Evolutionary conservation across 2,797 vertebrate species (phyloP).

Genomic region (Pithecia hirsuta): DNA sequence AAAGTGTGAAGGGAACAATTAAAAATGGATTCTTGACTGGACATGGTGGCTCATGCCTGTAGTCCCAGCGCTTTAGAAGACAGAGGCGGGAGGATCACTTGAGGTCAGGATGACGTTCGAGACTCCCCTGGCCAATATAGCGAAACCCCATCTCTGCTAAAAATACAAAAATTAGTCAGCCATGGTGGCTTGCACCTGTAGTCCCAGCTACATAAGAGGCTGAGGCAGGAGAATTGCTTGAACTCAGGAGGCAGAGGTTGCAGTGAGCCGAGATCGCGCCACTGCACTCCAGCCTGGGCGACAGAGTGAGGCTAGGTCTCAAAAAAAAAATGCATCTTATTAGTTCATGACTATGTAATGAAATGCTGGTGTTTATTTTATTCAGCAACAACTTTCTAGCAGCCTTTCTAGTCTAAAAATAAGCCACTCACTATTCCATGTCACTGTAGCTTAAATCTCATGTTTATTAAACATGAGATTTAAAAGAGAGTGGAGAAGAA

Average conservation of each 20-base stretch:
- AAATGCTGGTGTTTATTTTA: conserved; percentile 35
- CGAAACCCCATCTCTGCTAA: not conserved
- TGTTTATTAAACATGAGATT: not conserved
- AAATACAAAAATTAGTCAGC: not conserved
- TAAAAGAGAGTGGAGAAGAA: not conserved
- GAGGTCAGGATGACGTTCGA: not conserved
- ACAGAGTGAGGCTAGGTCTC: not conserved
- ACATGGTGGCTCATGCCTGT: not conserved
- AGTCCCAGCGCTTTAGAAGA: not conserved
- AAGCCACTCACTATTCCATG: not conserved
- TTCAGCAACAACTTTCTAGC: not conserved
- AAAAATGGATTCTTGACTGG: conserved; percentile 23
- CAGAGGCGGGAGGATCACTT: not conserved
- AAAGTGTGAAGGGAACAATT: conserved; percentile 54
- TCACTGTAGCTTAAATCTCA: not conserved
- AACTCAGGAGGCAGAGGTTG: not conserved
- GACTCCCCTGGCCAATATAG: not conserved
- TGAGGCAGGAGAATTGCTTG: not conserved
- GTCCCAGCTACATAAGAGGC: not conserved
- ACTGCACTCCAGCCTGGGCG: not conserved
- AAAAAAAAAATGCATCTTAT: not conserved
- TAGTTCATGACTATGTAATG: not conserved
- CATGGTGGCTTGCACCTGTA: not conserved
- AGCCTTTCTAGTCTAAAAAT: not conserved
- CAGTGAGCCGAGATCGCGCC: not conserved